phyloP scores from a whole-genome alignment of 2,888 invertebrate species.

The Gisinianus flammeolus region DNA sequence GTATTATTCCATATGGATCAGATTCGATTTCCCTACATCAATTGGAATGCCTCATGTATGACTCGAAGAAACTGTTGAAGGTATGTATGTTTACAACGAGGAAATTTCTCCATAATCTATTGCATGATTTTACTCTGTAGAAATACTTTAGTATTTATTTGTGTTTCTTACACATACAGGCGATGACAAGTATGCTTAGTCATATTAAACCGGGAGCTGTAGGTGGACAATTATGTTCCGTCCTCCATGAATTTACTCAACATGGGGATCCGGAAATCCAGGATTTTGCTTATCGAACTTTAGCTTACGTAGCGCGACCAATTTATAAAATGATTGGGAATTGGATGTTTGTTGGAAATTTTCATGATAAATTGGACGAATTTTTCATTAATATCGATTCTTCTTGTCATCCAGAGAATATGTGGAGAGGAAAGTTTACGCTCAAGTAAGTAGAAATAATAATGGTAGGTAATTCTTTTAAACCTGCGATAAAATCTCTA shows the following conservation, averaged over 20 bases:
- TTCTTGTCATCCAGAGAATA: conserved; percentile 19
- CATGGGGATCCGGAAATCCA: conserved; percentile 42
- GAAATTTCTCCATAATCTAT: too few species aligned
- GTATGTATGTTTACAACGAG: too few species aligned
- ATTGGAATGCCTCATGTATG: conserved; percentile 34
- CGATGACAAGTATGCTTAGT: conserved; percentile 28
- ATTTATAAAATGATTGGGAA: conserved; percentile 33
- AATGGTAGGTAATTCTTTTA: too few species aligned
- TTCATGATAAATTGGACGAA: conserved; percentile 34
- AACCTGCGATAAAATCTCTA: too few species aligned
- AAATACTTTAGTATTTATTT: too few species aligned
- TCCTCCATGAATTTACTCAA: conserved; percentile 33
- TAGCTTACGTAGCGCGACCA: conserved; percentile 23
- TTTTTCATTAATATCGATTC: conserved; percentile 30
- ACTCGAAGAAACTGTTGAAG: conserved; percentile 34
- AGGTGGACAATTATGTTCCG: conserved; percentile 17
- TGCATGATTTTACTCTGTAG: too few species aligned
- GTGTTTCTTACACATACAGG: too few species aligned
- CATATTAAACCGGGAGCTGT: conserved; percentile 1
- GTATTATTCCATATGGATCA: conserved; percentile 20
- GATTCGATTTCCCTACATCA: conserved; percentile 27
- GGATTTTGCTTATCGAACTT: conserved; percentile 29
- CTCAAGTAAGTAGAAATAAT: conserved; percentile 21
- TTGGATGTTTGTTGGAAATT: conserved; percentile 34
- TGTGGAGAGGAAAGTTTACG: conserved; percentile 38